Base-by-base conservation (phyloP, 2,113 vertebrate genomes). In the Anas platyrhynchos region DNA sequence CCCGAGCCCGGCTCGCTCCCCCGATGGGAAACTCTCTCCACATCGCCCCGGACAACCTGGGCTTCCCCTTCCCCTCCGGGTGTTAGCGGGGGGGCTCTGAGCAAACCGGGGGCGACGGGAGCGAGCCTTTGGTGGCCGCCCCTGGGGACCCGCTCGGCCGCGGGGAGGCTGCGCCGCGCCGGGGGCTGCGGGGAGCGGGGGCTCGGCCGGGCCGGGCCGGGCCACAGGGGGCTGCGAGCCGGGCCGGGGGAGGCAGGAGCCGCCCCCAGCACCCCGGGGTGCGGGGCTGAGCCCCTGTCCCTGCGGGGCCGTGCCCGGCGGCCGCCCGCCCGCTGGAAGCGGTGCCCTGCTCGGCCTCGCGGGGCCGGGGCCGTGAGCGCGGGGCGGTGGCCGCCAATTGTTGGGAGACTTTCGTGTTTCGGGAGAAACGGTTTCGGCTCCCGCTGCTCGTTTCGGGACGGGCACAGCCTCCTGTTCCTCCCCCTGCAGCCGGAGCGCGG, bases 61-160 rank as follows among this genome's bases (percentile, higher is more conserved):
- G 44, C n/a, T 3, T 9, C 3, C n/a, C 0, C 10, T 7, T 20
- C 23, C 23, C 23, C 50, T 50, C 41, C 11, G 21, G 34, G 26
- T 4, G 16, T 55, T 7, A 1, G 32, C 0, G n/a, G 13, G 59
- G 15, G 11, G 7, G 15, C 34, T 36, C 18, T 23, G 43, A 4
- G 31, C 36, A 0, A 22, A 9, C 9, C 20, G 8, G 0, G 31
- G 11, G 66, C 0, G 46, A 29, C 36, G 6, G 3, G 44, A 55
- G 36, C 4, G 23, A 74, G 71, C 44, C 56, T 23, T 2, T 3
- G 76, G 13, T 10, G 46, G 46, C 46, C 18, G 20, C 46, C 46
- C 46, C 46, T 22, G 46, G 20, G 46, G 20, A 22, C 46, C 20
- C 46, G 46, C 14, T 25, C 25, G 7, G 34, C 20, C 34, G 36